Percentiles rank a stretch among this genome's conserved stretches.
phyloP scores from a whole-genome alignment of 2,113 vertebrate species.

The Oreocharis arfaki region DNA sequence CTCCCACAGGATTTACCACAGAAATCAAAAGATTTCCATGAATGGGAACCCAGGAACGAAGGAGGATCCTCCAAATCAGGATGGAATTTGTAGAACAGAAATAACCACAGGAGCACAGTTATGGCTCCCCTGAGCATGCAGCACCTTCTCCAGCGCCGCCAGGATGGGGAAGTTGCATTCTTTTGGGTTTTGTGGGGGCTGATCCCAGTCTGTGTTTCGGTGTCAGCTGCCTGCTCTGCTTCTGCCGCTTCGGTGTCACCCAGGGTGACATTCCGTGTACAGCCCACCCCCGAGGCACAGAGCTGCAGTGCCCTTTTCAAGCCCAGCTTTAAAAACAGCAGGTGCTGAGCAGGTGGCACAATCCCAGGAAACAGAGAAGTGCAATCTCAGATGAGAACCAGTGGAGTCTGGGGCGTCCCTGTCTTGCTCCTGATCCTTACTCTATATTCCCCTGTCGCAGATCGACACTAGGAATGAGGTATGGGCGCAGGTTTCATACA shows the following conservation, averaged over 20 bases:
- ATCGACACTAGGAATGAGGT: too few species aligned
- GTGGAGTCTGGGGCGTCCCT: not conserved
- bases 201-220: not conserved
- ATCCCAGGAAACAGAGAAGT: not conserved
- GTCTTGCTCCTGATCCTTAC: not conserved
- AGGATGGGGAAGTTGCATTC: not conserved
- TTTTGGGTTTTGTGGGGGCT: accelerated
- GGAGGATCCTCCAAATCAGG: not conserved
- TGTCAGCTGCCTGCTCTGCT: not conserved
- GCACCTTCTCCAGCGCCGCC: not conserved
- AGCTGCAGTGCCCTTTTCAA: accelerated
- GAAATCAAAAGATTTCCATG: not conserved
- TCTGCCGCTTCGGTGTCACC: not conserved
- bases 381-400: not conserved
- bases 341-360: too few species aligned
- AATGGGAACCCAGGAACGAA: not conserved
- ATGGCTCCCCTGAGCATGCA: not conserved
- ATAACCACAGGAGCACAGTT: not conserved
- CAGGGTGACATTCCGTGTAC: too few species aligned
- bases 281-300: not conserved
- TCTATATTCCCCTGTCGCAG: too few species aligned
- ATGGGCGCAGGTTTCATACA: too few species aligned
- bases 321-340: accelerated
- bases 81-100: not conserved
- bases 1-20: not conserved